Evolutionary conservation across 2,797 vertebrate genomes (phyloP).

Genomic region (Manis crassicaudata): DNA sequence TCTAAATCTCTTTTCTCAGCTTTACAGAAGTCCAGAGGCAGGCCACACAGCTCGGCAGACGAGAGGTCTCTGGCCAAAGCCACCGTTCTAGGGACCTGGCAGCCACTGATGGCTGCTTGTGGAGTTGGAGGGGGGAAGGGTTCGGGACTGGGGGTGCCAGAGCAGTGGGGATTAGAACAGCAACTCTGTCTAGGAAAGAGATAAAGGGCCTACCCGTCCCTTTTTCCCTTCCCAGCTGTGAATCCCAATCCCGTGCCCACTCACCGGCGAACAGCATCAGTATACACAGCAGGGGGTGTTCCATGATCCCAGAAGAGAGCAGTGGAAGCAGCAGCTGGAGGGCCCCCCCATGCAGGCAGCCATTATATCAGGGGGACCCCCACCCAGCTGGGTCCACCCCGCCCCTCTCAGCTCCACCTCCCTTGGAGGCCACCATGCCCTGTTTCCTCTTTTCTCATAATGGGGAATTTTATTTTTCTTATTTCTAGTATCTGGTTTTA

Average conservation of each 20-base stretch:
- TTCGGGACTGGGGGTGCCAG: too few species aligned
- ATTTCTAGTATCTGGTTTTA: neutral
- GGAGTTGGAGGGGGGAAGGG: neutral
- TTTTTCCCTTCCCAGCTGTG: neutral
- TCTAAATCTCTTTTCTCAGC: neutral
- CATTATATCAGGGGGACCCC: neutral
- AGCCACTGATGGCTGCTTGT: neutral
- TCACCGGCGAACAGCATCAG: conserved; percentile 69
- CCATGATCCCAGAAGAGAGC: conserved; percentile 32
- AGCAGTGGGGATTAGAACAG: neutral
- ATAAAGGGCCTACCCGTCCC: rapidly evolving
- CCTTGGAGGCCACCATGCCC: rapidly evolving
- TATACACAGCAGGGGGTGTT: conserved; percentile 24
- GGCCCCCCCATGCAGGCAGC: rapidly evolving
- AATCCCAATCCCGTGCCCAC: neutral
- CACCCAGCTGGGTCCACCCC: rapidly evolving
- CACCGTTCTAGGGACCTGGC: neutral
- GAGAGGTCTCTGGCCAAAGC: neutral
- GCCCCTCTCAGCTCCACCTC: neutral
- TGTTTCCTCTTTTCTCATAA: conserved; percentile 58
- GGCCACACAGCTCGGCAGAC: rapidly evolving
- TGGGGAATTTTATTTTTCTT: neutral
- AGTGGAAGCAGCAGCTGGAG: neutral
- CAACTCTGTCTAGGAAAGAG: neutral
- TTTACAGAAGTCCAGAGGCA: neutral